A percentile compares a stretch with the other conserved stretches of the same genome.
Evolutionary conservation across 2,113 vertebrate species (phyloP).

Genomic region (Hypanus sabinus): DNA sequence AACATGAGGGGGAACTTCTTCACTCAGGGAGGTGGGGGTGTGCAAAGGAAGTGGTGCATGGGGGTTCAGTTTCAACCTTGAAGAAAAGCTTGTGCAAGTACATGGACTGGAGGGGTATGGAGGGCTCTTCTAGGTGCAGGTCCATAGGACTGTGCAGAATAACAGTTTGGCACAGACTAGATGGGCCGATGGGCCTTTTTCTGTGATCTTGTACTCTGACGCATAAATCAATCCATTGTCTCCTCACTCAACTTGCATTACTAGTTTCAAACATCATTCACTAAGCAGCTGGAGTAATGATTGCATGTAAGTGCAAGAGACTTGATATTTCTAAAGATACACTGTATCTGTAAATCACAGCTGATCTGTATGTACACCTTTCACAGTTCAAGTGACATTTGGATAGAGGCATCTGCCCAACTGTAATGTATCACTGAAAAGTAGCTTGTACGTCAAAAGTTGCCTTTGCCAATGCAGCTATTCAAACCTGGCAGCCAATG

Average conservation of each 20-base stretch:
- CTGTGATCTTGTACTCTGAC: too few relatives aligned
- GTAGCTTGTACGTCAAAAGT: background rate
- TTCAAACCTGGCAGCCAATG: background rate
- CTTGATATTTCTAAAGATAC: background rate
- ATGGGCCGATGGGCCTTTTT: too few relatives aligned
- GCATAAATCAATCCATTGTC: background rate
- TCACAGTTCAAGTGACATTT: background rate
- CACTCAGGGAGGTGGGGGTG: too few relatives aligned
- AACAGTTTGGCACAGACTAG: too few relatives aligned
- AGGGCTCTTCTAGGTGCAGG: too few relatives aligned
- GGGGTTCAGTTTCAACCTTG: too few relatives aligned
- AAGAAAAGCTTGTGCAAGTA: too few relatives aligned
- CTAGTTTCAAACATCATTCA: too few relatives aligned
- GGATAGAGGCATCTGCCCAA: background rate
- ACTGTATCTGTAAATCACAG: background rate
- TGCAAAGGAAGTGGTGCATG: too few relatives aligned
- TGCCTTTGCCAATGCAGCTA: background rate
- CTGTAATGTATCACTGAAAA: background rate
- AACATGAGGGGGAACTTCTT: too few relatives aligned
- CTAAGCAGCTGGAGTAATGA: background rate
- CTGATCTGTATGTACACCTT: background rate
- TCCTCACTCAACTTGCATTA: background rate
- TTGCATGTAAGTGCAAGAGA: background rate
- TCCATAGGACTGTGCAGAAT: too few relatives aligned
- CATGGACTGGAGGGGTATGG: too few relatives aligned